A percentile compares a stretch with the other conserved stretches of the same genome.
These are phyloP conservation scores for Rousettus leschenaultii DNA, from an alignment of 2,113 vertebrate species.

Conservation along the genomic window DNA sequence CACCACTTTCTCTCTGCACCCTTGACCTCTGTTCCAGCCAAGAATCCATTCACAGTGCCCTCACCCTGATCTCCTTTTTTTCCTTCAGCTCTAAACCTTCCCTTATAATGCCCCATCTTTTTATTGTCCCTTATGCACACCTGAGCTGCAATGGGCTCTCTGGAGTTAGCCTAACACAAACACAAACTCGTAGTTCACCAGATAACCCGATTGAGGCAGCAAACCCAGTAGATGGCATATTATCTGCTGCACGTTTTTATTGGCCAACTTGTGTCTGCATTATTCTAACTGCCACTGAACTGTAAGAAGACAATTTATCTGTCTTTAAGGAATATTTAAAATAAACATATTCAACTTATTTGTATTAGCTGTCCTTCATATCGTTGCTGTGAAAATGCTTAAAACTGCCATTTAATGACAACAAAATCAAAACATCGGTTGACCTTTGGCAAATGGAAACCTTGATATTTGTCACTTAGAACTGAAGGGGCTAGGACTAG, in stretches of 20 bases:
- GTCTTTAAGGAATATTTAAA: slow-evolving; percentile 25
- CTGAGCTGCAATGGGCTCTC: neutral
- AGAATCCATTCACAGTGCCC: neutral
- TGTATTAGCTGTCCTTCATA: neutral
- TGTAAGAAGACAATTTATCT: neutral
- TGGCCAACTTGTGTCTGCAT: neutral
- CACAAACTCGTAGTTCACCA: neutral
- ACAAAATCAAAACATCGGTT: neutral
- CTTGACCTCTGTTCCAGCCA: slow-evolving; percentile 41
- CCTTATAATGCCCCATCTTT: neutral
- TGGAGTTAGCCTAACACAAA: neutral
- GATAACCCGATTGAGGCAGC: neutral
- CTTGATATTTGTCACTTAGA: neutral
- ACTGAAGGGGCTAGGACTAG: neutral
- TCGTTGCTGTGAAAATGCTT: slow-evolving; percentile 18
- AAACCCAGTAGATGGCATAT: neutral
- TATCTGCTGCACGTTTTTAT: neutral
- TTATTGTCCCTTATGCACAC: neutral
- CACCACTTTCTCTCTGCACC: slow-evolving; percentile 30
- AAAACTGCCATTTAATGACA: neutral
- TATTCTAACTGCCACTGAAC: neutral
- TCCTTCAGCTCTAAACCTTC: neutral
- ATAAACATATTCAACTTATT: neutral
- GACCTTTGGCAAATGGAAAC: neutral
- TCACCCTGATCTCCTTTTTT: neutral